Percentiles rank a stretch among this genome's conserved stretches.
Conservation (phyloP, 2,888 invertebrate species). For the Habroteleia sp. region DNA sequence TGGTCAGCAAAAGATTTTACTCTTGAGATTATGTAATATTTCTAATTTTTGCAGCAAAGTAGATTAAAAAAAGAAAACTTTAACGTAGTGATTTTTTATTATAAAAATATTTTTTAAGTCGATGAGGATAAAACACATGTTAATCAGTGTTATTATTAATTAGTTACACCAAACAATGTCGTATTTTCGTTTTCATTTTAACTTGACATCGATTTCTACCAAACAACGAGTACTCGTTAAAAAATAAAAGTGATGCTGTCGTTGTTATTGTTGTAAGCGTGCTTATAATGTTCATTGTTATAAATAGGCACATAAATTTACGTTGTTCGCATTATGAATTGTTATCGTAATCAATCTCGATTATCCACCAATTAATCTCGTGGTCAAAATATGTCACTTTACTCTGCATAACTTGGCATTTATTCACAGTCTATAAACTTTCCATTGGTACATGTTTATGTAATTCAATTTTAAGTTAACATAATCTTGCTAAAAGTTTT, state of each 20-base stretch:
- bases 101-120: slow-evolving; percentile 6
- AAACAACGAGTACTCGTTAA: slow-evolving; percentile 21
- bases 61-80: slow-evolving; percentile 10
- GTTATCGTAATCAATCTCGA: slow-evolving; percentile 32
- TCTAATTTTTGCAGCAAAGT: slow-evolving; percentile 28
- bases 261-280: slow-evolving; percentile 8
- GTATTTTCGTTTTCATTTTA: slow-evolving; percentile 23
- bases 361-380: slow-evolving; percentile 45
- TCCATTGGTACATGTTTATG: slow-evolving; percentile 31
- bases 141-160: slow-evolving; percentile 40
- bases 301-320: slow-evolving; percentile 27
- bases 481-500: slow-evolving; percentile 15
- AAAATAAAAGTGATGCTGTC: slow-evolving; percentile 30
- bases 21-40: slow-evolving; percentile 15
- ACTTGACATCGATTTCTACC: slow-evolving; percentile 6
- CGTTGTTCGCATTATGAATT: not conserved
- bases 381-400: slow-evolving; percentile 43
- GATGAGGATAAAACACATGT: slow-evolving; percentile 25
- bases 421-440: slow-evolving; percentile 46
- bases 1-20: slow-evolving; percentile 37
- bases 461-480: slow-evolving; percentile 31
- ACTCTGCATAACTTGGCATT: slow-evolving; percentile 17
- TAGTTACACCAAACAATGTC: slow-evolving; percentile 1
- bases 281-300: slow-evolving; percentile 2
- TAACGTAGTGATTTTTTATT: slow-evolving; percentile 12